These are phyloP conservation scores for Amphipyra tragopoginis DNA, from an alignment of 2,888 invertebrate genomes.

Conservation along the genomic window DNA sequence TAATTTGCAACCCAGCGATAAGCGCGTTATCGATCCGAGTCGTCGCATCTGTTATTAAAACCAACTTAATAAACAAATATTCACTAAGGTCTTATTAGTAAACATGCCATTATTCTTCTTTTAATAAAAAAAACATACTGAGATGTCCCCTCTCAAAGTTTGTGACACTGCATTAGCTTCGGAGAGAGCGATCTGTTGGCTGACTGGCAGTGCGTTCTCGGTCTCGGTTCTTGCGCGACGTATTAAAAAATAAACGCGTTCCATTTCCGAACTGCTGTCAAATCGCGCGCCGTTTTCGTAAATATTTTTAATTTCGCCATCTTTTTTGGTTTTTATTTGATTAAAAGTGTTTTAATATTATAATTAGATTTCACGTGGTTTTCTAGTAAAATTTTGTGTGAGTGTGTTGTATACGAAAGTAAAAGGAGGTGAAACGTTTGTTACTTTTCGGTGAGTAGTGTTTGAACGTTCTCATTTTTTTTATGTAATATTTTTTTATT, in stretches of 20 bases:
- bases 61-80: background rate
- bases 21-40: background rate
- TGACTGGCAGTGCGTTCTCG: slow-evolving; percentile 75
- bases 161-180: slow-evolving; percentile 62
- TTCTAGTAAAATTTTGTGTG: slow-evolving; percentile 59
- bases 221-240: slow-evolving; percentile 68
- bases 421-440: slow-evolving; percentile 83
- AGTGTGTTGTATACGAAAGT: slow-evolving; percentile 73
- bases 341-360: slow-evolving; percentile 39
- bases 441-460: slow-evolving; percentile 76
- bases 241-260: slow-evolving; percentile 65
- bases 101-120: slow-evolving; percentile 10
- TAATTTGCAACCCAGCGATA: background rate
- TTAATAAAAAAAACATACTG: slow-evolving; percentile 10
- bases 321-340: slow-evolving; percentile 30
- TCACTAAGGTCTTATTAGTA: slow-evolving; percentile 3
- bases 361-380: slow-evolving; percentile 46
- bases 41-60: background rate
- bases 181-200: slow-evolving; percentile 81
- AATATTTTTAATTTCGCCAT: slow-evolving; percentile 35
- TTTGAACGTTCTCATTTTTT: slow-evolving; percentile 62
- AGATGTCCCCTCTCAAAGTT: slow-evolving; percentile 70
- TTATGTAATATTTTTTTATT: slow-evolving; percentile 50
- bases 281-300: slow-evolving; percentile 70
- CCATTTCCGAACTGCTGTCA: slow-evolving; percentile 67